Base-by-base conservation (phyloP, 2,888 invertebrate genomes). In the Sesamia inferens region DNA sequence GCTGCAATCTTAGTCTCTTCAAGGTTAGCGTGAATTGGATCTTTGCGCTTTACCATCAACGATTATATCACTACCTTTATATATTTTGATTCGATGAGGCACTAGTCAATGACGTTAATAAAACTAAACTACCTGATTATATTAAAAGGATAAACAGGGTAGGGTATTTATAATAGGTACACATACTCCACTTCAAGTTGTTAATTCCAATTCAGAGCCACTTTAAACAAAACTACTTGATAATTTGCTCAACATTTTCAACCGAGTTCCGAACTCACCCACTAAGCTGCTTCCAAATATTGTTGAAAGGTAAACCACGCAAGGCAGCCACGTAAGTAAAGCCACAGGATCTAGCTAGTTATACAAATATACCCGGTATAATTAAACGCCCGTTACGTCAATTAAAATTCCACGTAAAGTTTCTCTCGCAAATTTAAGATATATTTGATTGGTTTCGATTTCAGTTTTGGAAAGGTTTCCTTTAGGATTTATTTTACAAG, bases 321-420 rank as follows among this genome's bases (percentile, higher is more conserved):
- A 39, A 80, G 64, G 58, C 42, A 54, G 78, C 69, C 63, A 70
- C 67, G 63, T 81, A 71, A 72, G 78, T 67, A 64, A 82, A 81
- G 64, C 65, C 82, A 63, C 58, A 42, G 51, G 62, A 72, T 57
- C 65, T 44, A 39, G 81, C 77, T 78, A 64, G 76, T 78, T 61
- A 68, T 55, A 76, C 73, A 82, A 83, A 75, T 71, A 82, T 61
- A 68, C 68, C 22, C 22, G 62, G 66, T 77, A 76, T 82, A 84
- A 87, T 84, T 82, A 79, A 85, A 87, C 86, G 79, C 79, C 78
- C 67, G 70, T 86, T 78, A 74, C 86, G 82, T 89, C 89, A 88
- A 90, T 91, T 89, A 90, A 91, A 90, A 88, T 84, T 87, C 77
- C 81, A 78, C 78, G 77, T 79, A 57, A 78, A 78, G 76, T 71